Evolutionary conservation across 2,113 vertebrate genomes (phyloP).

Genomic region (Coregonus clupeaformis): DNA sequence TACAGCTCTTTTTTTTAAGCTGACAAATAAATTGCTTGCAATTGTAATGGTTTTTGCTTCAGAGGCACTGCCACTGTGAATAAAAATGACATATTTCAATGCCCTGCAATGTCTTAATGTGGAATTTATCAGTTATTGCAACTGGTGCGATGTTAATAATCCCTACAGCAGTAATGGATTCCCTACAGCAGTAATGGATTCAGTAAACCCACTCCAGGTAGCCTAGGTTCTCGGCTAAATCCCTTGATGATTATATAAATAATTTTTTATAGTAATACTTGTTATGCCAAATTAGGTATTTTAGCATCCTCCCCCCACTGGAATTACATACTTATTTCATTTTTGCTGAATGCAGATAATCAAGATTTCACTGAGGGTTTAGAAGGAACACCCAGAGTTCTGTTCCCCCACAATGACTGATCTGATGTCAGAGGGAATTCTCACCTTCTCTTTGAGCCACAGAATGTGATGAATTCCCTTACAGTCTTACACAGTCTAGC

Average conservation of each 20-base stretch:
- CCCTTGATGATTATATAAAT: conserved; percentile 73
- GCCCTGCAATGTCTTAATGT: conserved; percentile 69
- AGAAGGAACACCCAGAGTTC: too few species aligned
- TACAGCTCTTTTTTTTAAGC: conserved; percentile 57
- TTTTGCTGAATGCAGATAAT: conserved; percentile 65
- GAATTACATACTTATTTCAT: conserved; percentile 58
- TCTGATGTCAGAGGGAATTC: too few species aligned
- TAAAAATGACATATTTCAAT: conserved; percentile 68
- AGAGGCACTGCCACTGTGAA: conserved; percentile 33
- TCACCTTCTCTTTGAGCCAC: too few species aligned
- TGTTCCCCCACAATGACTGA: too few species aligned
- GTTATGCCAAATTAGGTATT: conserved; percentile 74
- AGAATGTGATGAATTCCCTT: too few species aligned
- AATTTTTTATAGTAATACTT: conserved; percentile 62
- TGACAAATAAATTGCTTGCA: conserved; percentile 74
- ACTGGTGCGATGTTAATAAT: conserved; percentile 72
- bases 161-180: conserved; percentile 65
- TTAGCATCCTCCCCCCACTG: conserved; percentile 59
- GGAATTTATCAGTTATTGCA: conserved; percentile 71
- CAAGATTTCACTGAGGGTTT: too few species aligned
- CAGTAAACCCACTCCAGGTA: conserved; percentile 63
- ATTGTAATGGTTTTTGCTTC: conserved; percentile 68
- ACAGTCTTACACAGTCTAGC: too few species aligned
- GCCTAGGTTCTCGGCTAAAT: conserved; percentile 66
- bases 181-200: conserved; percentile 52